Evolutionary conservation across 2,797 vertebrate species (phyloP), one percentile per base, ranked within the genome.

Genomic region (Nannoperca australis): DNA sequence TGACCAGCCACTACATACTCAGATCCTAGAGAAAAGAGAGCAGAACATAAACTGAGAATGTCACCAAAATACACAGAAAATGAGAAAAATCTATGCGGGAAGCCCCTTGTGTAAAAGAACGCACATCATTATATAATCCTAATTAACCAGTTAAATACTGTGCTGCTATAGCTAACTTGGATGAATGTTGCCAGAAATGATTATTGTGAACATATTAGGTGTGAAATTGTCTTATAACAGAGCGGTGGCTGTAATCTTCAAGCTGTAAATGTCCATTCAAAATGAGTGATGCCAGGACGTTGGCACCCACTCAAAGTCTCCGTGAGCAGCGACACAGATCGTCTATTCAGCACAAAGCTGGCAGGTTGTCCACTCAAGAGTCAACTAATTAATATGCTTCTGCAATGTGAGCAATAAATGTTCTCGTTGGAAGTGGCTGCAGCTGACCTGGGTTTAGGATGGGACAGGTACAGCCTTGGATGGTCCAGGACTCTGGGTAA

Each of bases 401-500:
- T 74, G 69, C 83, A 66, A 14, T 3, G 59, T 70, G 69, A 82
- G 77, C 56, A 70, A 30, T 77, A 32, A 66, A 53, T 72, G 55
- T 53, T 79, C 17, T 70, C 20, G 50, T 1, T 54, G 34, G 45
- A 61, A 20, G 17, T 9, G 20, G 50, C 42, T 70, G 79, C 12
- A 47, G 74, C 95, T 84, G 92, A 99, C 97, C 97, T 30, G 97
- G 97, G 85, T 97, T 97, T 71, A 98, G 97, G 82, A 98, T 94
- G 8, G 97, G 97, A 84, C 97, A 98, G 49, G 97, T 98, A 59
- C 97, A 98, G 77, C 97, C 97, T 69, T 95, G 94, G 60, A 93
- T 94, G 24, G 97, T 97, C 97, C 97, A 98, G 40, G 97, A 97
- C 87, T 98, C 97, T 4, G 97, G 97, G 74, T 97, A 97, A 40